A percentile compares a stretch with the other conserved stretches of the same genome.
These are phyloP conservation scores for Nansenia antarctica DNA, from an alignment of 2,113 vertebrate genomes.

Conservation along the genomic window DNA sequence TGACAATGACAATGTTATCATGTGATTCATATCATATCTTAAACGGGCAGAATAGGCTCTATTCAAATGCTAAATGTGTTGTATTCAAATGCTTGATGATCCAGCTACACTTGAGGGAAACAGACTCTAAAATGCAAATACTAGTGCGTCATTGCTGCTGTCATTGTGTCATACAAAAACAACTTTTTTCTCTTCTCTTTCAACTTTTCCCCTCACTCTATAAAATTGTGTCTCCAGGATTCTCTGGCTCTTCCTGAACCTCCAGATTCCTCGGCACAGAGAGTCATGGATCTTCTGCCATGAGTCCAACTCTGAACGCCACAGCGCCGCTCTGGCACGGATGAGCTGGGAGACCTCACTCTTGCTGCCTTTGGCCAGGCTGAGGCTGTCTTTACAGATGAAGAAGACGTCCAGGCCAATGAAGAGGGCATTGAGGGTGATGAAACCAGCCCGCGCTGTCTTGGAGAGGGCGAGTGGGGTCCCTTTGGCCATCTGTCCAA, in stretches of 20 bases:
- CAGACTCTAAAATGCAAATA: not conserved
- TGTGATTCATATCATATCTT: too few relatives aligned
- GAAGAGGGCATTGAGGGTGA: conserved; percentile 45
- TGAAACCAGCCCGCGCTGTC: conserved; percentile 38
- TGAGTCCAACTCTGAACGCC: conserved; percentile 39
- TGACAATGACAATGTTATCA: not conserved
- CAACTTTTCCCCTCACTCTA: not conserved
- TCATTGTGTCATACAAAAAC: not conserved
- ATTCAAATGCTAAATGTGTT: too few relatives aligned
- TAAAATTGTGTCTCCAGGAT: conserved; percentile 37
- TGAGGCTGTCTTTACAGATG: conserved; percentile 53
- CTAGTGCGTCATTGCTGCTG: not conserved
- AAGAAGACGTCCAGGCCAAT: conserved; percentile 54
- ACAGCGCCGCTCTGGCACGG: conserved; percentile 39
- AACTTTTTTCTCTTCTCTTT: not conserved
- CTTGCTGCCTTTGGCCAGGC: conserved; percentile 49
- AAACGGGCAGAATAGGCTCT: too few relatives aligned
- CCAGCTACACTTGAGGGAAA: too few relatives aligned
- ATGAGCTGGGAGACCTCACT: conserved; percentile 42
- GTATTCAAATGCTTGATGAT: too few relatives aligned
- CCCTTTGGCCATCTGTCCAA: conserved; percentile 49
- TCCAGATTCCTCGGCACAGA: conserved; percentile 33
- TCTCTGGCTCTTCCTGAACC: conserved; percentile 16
- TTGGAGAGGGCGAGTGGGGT: conserved; percentile 41
- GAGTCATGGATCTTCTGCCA: conserved; percentile 42